Evolutionary conservation across 2,113 vertebrate species (phyloP).

Genomic region (Aleadryas rufinucha): DNA sequence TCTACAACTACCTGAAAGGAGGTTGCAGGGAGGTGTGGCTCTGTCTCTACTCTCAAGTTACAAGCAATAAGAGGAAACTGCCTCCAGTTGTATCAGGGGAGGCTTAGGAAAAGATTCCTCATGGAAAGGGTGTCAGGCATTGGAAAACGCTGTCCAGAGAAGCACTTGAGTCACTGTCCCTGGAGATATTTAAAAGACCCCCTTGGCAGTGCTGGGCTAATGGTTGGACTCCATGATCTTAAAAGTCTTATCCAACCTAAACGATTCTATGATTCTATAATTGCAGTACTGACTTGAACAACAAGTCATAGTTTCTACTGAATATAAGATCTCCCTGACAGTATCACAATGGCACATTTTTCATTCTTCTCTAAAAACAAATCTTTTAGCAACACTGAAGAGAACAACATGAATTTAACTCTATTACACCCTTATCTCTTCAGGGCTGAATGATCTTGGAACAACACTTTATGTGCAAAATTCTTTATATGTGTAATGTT

Average conservation of each 20-base stretch:
- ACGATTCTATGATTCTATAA: neutral
- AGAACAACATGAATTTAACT: neutral
- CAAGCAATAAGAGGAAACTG: neutral
- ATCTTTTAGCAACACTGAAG: neutral
- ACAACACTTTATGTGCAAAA: neutral
- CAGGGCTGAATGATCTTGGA: neutral
- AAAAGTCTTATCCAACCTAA: neutral
- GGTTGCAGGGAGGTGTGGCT: neutral
- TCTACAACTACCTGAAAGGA: neutral
- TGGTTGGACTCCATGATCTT: neutral
- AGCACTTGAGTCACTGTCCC: neutral
- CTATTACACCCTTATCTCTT: neutral
- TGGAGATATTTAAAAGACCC: neutral
- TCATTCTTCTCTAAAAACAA: neutral
- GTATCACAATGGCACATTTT: neutral
- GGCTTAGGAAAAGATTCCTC: neutral
- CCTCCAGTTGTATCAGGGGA: neutral
- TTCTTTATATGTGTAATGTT: neutral
- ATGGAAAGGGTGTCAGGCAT: neutral
- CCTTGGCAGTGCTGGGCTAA: neutral
- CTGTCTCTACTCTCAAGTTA: neutral
- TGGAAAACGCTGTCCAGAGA: neutral
- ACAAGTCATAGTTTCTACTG: neutral
- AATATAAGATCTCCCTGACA: neutral
- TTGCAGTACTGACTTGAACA: neutral